These are phyloP conservation scores for Archocentrus centrarchus DNA, from an alignment of 2,113 vertebrate species.

Conservation along the genomic window DNA sequence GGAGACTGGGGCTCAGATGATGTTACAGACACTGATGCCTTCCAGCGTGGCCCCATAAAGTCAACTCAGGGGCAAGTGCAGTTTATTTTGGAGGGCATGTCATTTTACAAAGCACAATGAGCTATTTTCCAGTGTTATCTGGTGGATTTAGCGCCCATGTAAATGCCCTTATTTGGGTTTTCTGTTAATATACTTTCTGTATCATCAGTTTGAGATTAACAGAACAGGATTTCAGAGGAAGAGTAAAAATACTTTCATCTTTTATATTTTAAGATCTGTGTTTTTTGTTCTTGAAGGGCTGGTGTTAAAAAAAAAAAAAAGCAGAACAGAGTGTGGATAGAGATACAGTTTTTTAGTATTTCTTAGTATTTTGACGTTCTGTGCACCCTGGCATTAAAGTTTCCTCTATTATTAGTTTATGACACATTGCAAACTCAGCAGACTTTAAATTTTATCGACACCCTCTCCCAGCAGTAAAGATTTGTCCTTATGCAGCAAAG, in stretches of 20 bases:
- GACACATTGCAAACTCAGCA: conserved; percentile 51
- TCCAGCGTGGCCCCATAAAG: conserved; percentile 18
- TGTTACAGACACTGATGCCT: conserved; percentile 35
- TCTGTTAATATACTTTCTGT: conserved; percentile 1
- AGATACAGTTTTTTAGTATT: background rate
- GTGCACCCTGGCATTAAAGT: conserved; percentile 19
- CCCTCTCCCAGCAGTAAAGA: conserved; percentile 33
- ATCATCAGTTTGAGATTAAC: background rate
- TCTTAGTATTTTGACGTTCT: background rate
- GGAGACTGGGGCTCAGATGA: conserved; percentile 28
- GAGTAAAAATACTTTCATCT: background rate
- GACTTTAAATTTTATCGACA: conserved; percentile 64
- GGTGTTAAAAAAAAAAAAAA: background rate
- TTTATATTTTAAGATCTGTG: conserved; percentile 6
- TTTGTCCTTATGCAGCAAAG: conserved; percentile 40
- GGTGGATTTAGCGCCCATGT: background rate
- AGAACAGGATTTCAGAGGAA: background rate
- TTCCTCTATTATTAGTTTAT: conserved; percentile 33
- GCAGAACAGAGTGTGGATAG: background rate
- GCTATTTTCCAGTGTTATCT: conserved; percentile 9
- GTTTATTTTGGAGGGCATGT: conserved; percentile 26
- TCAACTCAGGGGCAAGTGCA: background rate
- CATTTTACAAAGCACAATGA: conserved; percentile 9
- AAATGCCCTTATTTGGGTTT: background rate
- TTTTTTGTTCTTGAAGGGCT: background rate